Conservation (phyloP, 2,113 vertebrate species). For the Phrynocephalus versicolor region DNA sequence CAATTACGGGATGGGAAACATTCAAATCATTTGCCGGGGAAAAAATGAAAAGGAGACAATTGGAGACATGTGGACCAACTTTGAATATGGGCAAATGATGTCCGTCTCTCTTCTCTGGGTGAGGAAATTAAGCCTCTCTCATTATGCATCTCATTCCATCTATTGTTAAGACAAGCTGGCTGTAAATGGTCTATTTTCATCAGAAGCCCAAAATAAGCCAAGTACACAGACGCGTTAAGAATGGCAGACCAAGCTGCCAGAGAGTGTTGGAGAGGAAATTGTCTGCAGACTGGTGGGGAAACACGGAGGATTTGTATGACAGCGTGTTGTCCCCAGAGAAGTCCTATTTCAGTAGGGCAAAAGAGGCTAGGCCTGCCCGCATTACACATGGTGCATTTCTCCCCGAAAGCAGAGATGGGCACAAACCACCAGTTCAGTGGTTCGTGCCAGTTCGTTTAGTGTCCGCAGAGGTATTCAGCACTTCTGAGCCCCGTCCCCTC, state of each 20-base stretch:
- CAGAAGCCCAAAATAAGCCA: conserved; percentile 33
- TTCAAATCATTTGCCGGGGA: conserved; percentile 56
- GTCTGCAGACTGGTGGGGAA: too few species aligned
- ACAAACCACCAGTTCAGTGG: too few species aligned
- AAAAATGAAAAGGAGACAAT: conserved; percentile 63
- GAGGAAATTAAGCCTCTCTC: conserved; percentile 40
- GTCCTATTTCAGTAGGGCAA: background rate
- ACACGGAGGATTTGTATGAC: background rate
- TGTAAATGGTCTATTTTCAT: conserved; percentile 54
- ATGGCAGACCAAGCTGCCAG: background rate
- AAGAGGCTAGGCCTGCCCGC: background rate
- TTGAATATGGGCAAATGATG: conserved; percentile 65
- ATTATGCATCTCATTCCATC: conserved; percentile 45
- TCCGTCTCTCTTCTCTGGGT: conserved; percentile 11
- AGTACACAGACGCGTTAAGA: conserved; percentile 7
- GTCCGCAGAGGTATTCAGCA: too few species aligned
- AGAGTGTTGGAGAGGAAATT: background rate
- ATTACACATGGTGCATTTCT: background rate
- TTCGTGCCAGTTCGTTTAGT: too few species aligned
- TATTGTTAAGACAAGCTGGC: conserved; percentile 46
- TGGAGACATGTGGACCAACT: conserved; percentile 65
- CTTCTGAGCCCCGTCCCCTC: too few species aligned
- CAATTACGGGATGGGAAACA: conserved; percentile 59
- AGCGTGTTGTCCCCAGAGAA: background rate
- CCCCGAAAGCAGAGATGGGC: too few species aligned